These are phyloP conservation scores for Synaphobranchus kaupii DNA, from an alignment of 2,797 vertebrate species.

Conservation along the genomic window DNA sequence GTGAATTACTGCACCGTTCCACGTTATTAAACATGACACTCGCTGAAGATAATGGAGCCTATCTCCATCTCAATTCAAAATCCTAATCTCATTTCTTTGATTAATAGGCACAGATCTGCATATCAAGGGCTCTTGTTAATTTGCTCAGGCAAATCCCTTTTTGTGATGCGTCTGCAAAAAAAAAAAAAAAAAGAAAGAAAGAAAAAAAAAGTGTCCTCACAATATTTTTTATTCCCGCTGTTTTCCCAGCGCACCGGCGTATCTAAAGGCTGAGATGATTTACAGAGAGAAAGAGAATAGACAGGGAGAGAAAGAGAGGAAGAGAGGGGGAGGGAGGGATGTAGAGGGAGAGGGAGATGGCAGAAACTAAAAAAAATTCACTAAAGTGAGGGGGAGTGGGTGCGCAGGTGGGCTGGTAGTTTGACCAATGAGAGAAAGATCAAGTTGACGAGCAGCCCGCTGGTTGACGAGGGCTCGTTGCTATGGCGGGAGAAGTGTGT, in stretches of 20 bases:
- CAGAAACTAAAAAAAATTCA: not conserved
- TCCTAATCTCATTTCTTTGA: constrained; percentile 86
- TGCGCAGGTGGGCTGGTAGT: not conserved
- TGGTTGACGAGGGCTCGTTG: not conserved
- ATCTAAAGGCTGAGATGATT: constrained; percentile 70
- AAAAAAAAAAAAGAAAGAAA: constrained; percentile 30
- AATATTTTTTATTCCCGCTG: constrained; percentile 55
- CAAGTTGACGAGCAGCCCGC: not conserved
- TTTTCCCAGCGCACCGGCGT: constrained; percentile 31
- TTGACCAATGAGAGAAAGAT: constrained; percentile 12
- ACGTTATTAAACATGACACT: constrained; percentile 85
- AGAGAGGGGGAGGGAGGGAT: not conserved
- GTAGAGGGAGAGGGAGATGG: not conserved
- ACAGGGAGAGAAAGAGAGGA: not conserved
- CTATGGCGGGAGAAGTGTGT: not conserved
- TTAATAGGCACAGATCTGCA: constrained; percentile 81
- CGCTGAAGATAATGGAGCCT: constrained; percentile 81
- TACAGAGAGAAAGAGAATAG: constrained; percentile 81
- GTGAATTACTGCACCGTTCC: constrained; percentile 76
- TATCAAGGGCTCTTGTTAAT: constrained; percentile 82
- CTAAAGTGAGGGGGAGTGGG: not conserved
- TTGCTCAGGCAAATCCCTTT: constrained; percentile 72
- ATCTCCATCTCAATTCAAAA: constrained; percentile 86
- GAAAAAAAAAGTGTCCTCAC: constrained; percentile 61
- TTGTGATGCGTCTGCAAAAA: constrained; percentile 54